Evolutionary conservation across 2,113 vertebrate species (phyloP).

Genomic region (Gadus macrocephalus): DNA sequence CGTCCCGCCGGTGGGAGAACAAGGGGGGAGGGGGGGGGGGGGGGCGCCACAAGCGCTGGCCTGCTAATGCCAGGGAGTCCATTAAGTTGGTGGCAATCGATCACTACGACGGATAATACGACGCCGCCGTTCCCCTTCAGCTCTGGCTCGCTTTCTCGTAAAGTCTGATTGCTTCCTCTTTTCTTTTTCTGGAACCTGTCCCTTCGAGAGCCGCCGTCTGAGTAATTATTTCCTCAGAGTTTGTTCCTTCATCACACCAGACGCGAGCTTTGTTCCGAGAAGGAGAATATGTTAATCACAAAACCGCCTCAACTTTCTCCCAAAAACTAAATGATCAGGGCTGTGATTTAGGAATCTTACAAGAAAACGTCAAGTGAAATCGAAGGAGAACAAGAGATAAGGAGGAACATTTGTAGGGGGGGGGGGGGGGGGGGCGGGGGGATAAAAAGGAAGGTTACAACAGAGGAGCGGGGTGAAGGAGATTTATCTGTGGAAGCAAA

Average conservation of each 20-base stretch:
- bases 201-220: background rate
- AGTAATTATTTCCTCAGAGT: background rate
- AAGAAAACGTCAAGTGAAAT: background rate
- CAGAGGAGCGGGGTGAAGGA: background rate
- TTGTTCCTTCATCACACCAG: too few species aligned
- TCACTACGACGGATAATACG: slow-evolving; percentile 49
- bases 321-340: too few species aligned
- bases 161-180: slow-evolving; percentile 39
- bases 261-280: too few species aligned
- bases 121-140: slow-evolving; percentile 30
- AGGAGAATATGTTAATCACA: too few species aligned
- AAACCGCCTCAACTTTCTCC: too few species aligned
- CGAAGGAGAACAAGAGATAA: background rate
- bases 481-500: background rate
- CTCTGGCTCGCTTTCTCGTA: slow-evolving; percentile 24
- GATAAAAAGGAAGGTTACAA: background rate
- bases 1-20: slow-evolving; percentile 47
- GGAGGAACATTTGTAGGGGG: background rate
- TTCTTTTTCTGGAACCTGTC: too few species aligned
- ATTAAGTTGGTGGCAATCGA: slow-evolving; percentile 42
- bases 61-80: slow-evolving; percentile 24
- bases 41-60: slow-evolving; percentile 14
- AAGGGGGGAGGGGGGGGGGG: slow-evolving; percentile 3
- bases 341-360: background rate
- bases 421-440: background rate